phyloP scores from a whole-genome alignment of 1,140 invertebrate genomes.

The Drosophila seguyi region DNA sequence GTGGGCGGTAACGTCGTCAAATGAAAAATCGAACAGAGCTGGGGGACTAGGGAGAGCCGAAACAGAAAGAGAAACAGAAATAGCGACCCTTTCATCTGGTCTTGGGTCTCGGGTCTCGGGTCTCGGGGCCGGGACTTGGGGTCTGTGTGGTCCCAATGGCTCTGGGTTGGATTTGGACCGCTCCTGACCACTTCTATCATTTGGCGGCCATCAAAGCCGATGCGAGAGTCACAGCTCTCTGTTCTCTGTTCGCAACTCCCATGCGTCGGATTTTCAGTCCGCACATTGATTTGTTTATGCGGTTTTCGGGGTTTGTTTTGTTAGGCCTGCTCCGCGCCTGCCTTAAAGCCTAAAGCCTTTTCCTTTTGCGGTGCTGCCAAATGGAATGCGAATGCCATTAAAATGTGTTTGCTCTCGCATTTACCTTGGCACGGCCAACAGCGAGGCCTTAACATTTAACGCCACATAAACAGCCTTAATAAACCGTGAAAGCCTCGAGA shows the following conservation, averaged over 20 bases:
- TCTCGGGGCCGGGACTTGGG: slow-evolving; percentile 4
- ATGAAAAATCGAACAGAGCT: slow-evolving; percentile 72
- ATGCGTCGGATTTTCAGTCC: slow-evolving; percentile 52
- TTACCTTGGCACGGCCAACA: slow-evolving; percentile 59
- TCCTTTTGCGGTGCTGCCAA: slow-evolving; percentile 44
- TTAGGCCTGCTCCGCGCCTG: slow-evolving; percentile 64
- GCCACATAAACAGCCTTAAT: slow-evolving; percentile 79
- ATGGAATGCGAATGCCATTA: slow-evolving; percentile 78
- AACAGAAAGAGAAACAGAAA: slow-evolving; percentile 38
- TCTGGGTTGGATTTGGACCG: slow-evolving; percentile 20
- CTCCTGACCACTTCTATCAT: slow-evolving; percentile 68
- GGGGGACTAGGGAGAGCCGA: slow-evolving; percentile 3
- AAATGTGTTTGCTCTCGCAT: slow-evolving; percentile 81
- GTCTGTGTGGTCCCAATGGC: slow-evolving; percentile 51
- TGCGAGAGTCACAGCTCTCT: slow-evolving; percentile 25
- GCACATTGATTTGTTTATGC: slow-evolving; percentile 78
- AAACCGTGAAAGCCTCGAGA: slow-evolving; percentile 54
- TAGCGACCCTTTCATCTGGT: slow-evolving; percentile 59
- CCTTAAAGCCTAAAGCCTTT: slow-evolving; percentile 28
- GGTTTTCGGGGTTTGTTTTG: slow-evolving; percentile 71
- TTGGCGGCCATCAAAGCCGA: slow-evolving; percentile 72
- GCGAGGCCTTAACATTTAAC: slow-evolving; percentile 70
- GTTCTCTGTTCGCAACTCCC: slow-evolving; percentile 41
- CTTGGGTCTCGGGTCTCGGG: slow-evolving; percentile 9
- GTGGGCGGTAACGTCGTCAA: slow-evolving; percentile 75